Base-by-base conservation (phyloP, 2,113 vertebrate species). In the Beaufortia kweichowensis region DNA sequence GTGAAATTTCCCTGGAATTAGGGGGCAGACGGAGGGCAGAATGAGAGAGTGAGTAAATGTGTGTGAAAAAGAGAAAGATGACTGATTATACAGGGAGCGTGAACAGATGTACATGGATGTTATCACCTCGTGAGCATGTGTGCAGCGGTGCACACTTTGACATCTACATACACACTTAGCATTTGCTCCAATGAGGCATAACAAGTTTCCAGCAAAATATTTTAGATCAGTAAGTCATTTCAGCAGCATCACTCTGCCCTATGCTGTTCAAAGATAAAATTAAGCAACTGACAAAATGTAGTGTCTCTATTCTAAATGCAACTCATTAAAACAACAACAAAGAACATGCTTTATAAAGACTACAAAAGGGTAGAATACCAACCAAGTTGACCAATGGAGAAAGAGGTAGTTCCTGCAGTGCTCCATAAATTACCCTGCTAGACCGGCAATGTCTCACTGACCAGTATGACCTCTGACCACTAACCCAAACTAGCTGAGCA, bases 381-480 rank as follows among this genome's bases (percentile, higher is more conserved):
- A 46, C 43, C 7, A 35, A 69, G 4, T 31, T 12, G 26, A 67
- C 8, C 9, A 29, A 50, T 26, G 3, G 29, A 29, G 66, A 55
- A 12, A 29, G n/a, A 69, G 21, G 11, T 55, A 46, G 55, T 10
- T 39, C 28, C 55, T 75, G 41, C 53, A 53, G 41, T 31, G 59
- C 60, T 66, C 63, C 26, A 68, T 60, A 66, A 72, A 71, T 77
- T 68, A 63, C 24, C 46, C 50, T 19, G 43, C 28, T 53, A 41
- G 41, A 15, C 56, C 43, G 21, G 21, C 63, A 41, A n/a, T 43
- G 65, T 41, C 62, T 75, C 64, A 39, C 43, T 77, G 50, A 39
- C 29, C 68, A 23, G 23, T 43, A 24, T 46, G 56, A 29, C 57
- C 71, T 75, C 65, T 78, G 75, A 78, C 65, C 71, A 56, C 14